Conservation (phyloP, 1,140 invertebrate genomes). For the Mactra quadrangularis region DNA sequence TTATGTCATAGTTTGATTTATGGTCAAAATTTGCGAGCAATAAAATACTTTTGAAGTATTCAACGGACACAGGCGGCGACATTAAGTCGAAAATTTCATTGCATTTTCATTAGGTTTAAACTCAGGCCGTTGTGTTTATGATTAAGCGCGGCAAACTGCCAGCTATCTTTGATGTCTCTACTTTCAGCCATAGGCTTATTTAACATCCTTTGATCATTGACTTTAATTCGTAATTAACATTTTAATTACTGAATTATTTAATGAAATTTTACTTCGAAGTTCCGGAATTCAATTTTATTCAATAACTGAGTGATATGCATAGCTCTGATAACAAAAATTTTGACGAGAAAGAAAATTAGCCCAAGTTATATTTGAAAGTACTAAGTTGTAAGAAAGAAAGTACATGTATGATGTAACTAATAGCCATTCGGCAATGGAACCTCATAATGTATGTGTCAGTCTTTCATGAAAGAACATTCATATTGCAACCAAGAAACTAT, state of each 20-base stretch:
- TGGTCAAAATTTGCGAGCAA: constrained; percentile 57
- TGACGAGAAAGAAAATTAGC: no score
- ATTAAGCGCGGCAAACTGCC: constrained; percentile 14
- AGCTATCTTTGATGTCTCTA: constrained; percentile 36
- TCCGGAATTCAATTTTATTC: constrained; percentile 40
- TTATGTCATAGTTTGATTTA: constrained; percentile 38
- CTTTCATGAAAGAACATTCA: no score
- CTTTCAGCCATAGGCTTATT: constrained; percentile 31
- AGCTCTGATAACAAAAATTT: no score
- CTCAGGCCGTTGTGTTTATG: background rate
- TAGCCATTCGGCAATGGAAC: no score
- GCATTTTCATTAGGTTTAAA: constrained; percentile 49
- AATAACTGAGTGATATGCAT: no score
- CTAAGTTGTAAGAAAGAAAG: no score
- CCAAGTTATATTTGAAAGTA: no score
- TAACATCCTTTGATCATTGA: constrained; percentile 41
- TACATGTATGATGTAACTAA: no score
- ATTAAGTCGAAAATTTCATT: constrained; percentile 24
- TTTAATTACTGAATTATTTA: constrained; percentile 48
- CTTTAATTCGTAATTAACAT: constrained; percentile 58
- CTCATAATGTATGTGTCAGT: no score
- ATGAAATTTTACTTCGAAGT: constrained; percentile 7
- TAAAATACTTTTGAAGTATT: constrained; percentile 38
- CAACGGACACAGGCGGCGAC: constrained; percentile 45
- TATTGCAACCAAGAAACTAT: no score